These are phyloP conservation scores for Dasypus novemcinctus DNA, from an alignment of 2,113 vertebrate genomes.

Conservation along the genomic window DNA sequence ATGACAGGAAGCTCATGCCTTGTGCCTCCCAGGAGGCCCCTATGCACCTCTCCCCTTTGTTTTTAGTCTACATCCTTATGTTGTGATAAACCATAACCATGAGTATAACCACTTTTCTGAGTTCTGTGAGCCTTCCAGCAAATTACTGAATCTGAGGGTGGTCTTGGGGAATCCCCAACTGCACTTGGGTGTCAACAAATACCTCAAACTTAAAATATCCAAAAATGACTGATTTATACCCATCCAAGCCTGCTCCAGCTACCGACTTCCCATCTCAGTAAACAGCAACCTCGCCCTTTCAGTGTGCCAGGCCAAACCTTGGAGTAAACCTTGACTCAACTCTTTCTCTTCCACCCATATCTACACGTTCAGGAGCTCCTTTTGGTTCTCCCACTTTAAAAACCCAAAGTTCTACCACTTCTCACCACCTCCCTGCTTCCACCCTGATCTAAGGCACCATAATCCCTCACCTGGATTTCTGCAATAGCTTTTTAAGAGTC, in stretches of 20 bases:
- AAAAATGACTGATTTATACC: background rate
- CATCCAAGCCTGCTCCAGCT: background rate
- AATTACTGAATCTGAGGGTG: too few relatives aligned
- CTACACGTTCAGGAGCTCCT: background rate
- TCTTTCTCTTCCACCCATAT: background rate
- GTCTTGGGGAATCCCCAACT: too few relatives aligned
- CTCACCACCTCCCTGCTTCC: background rate
- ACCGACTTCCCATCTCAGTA: background rate
- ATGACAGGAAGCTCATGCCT: too few relatives aligned
- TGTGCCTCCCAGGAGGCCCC: too few relatives aligned
- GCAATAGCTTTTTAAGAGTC: background rate
- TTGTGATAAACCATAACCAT: too few relatives aligned
- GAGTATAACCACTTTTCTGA: too few relatives aligned
- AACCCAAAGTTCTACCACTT: background rate
- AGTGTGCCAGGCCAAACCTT: background rate
- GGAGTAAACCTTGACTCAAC: background rate
- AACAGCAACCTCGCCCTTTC: background rate
- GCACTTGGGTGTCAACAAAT: background rate
- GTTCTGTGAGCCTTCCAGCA: too few relatives aligned
- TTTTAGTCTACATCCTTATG: too few relatives aligned
- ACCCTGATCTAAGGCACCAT: background rate
- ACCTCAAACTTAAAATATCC: background rate
- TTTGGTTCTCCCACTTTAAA: background rate
- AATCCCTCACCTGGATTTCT: background rate
- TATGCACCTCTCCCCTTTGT: too few relatives aligned